Percentiles rank a stretch among this genome's conserved stretches.
phyloP scores from a whole-genome alignment of 2,113 vertebrate genomes.

The Brachyhypopomus occidentalis region DNA sequence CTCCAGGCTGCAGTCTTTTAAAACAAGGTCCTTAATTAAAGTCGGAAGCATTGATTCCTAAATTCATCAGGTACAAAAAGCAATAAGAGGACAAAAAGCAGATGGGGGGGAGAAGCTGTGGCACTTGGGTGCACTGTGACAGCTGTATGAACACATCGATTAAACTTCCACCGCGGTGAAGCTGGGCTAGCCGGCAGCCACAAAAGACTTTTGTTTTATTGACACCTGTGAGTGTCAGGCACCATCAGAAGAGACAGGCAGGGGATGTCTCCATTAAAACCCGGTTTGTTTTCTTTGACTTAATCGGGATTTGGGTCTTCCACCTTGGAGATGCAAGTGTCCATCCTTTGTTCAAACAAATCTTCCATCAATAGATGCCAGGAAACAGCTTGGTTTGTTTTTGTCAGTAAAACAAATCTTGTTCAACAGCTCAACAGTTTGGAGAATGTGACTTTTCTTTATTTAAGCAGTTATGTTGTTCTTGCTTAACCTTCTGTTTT shows the following conservation, averaged over 20 bases:
- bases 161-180: constrained; percentile 63
- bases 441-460: not conserved
- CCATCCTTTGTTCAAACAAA: constrained; percentile 55
- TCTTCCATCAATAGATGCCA: constrained; percentile 42
- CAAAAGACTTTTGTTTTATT: constrained; percentile 78
- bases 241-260: constrained; percentile 77
- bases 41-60: constrained; percentile 34
- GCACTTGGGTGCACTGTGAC: constrained; percentile 33
- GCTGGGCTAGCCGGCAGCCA: constrained; percentile 75
- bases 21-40: constrained; percentile 26
- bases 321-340: constrained; percentile 59
- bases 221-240: constrained; percentile 77
- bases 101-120: constrained; percentile 27
- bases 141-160: constrained; percentile 42
- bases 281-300: constrained; percentile 59
- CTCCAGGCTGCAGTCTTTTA: not conserved
- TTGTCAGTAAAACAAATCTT: not conserved
- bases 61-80: constrained; percentile 39
- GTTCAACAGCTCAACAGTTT: not conserved
- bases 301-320: constrained; percentile 49
- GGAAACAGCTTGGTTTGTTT: not conserved
- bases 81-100: constrained; percentile 36
- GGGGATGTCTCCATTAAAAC: constrained; percentile 52
- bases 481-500: not conserved
- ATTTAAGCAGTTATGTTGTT: not conserved